Base-by-base conservation (phyloP, 2,888 invertebrate genomes). In the Brachynemurus nebulosus region DNA sequence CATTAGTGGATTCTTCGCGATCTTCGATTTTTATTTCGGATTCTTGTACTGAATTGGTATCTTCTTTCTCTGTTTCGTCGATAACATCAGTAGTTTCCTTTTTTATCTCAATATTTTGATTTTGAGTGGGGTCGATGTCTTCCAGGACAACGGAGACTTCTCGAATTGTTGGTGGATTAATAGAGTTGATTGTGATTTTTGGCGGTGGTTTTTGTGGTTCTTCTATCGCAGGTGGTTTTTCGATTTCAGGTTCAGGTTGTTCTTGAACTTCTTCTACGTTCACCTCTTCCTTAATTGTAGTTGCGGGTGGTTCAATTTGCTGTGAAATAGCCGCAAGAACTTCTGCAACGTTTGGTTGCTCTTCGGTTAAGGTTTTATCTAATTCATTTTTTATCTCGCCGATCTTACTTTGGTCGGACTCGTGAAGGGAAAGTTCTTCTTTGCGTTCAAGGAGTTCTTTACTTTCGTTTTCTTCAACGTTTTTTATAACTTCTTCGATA, bases 51-150 rank as follows among this genome's bases (percentile, higher is more conserved):
- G 3, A 49, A 30, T 59, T 59, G 4, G 53, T 54, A 45, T 61
- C 61, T 30, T 58, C 58, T 30, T 61, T 63, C 42, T 69, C 70
- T 33, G 60, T 61, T 1, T 59, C 59, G 21, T 65, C 65, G 46
- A 67, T 68, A 47, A 64, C 65, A 20, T 47, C 51, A 12, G 35
- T 23, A 35, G 16, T 20, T 12, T 34, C 19, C 21, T 34, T 40
- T 40, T 40, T 40, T 17, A 27, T 6, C 30, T 40, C 40, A n/a
- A 27, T 19, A 17, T 27, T 30, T 30, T 23, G 30, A 23, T 12
- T 40, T 2, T 3, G 4, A 25, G 18, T 3, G 18, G 37, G 14
- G 6, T 40, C 40, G 4, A 40, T 7, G 5, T 27, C 40, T 25
- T 40, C 40, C 17, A 40, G 19, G 14, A 40, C 27, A 4, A 40